Evolutionary conservation across 1,140 invertebrate genomes (phyloP), one percentile per base, ranked within the genome.

Genomic region (Andrena cerasifolii): DNA sequence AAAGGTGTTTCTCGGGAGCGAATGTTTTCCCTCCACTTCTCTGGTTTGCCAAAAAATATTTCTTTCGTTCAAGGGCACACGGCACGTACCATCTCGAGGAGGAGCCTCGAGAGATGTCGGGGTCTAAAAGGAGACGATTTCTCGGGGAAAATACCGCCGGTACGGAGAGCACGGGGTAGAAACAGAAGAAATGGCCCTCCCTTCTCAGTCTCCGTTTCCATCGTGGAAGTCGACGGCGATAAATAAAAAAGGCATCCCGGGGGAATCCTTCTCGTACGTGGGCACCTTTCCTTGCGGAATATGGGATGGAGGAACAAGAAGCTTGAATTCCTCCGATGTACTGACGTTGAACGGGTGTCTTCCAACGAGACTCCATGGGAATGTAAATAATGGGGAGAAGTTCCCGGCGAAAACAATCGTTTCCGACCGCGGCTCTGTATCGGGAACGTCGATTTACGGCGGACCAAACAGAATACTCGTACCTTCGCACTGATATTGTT

Each of bases 221-320:
- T 28, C 63, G 51, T 36, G 28, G 28, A 47, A 68, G 18, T 77
- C 65, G 74, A 71, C 31, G 75, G 58, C 56, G 75, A 77, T 77
- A 77, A 77, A 77, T 77, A 77, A 77, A 77, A 77, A 77, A 72
- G 72, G 28, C 67, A n/a, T 54, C 75, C 45, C 75, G 1, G 14
- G 56, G 56, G 75, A 77, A 77, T 76, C 65, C 63, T 68, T 68
- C 65, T 18, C 26, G 56, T 77, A 77, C 67, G 75, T 71, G 75
- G 24, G 28, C 75, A 53, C 67, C 75, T 71, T 71, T 62, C 28
- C 67, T 62, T 24, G 45, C 33, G 56, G 40, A 67, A 68, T 68
- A 76, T 54, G 26, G 21, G 62, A 7, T 21, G 16, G 47, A 21
- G 21, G 63, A 53, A 70, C 67, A 54, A 33, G 47, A 43, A 24